Evolutionary conservation across 2,797 vertebrate genomes (phyloP).

Genomic region (Gallinago nigripennis): DNA sequence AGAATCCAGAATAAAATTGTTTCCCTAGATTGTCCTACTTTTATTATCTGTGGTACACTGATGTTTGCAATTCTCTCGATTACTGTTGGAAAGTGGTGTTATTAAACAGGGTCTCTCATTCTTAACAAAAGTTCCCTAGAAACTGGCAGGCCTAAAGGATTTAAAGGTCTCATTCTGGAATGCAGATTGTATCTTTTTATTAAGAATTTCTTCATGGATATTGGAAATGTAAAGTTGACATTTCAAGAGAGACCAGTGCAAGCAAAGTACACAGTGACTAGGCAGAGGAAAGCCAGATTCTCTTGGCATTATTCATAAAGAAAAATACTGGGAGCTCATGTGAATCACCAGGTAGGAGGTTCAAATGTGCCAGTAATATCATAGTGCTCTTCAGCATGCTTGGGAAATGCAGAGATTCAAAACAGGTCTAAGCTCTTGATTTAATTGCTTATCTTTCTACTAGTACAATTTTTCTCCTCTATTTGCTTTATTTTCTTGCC

Average conservation of each 20-base stretch:
- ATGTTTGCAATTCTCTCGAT: not conserved
- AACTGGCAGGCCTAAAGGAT: slow-evolving; percentile 5
- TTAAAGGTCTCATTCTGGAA: slow-evolving; percentile 56
- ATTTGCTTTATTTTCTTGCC: slow-evolving; percentile 23
- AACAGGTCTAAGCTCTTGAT: slow-evolving; percentile 32
- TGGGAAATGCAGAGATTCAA: not conserved
- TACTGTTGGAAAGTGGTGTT: not conserved
- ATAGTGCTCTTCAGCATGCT: not conserved
- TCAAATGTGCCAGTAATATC: not conserved
- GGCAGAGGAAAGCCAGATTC: slow-evolving; percentile 18
- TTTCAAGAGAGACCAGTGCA: slow-evolving; percentile 25
- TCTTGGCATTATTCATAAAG: slow-evolving; percentile 31
- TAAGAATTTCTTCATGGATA: slow-evolving; percentile 54
- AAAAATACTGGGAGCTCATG: slow-evolving; percentile 17
- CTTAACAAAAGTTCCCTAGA: slow-evolving; percentile 1
- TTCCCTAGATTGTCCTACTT: not conserved
- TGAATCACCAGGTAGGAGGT: slow-evolving; percentile 42
- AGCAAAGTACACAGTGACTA: not conserved
- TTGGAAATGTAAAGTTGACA: slow-evolving; percentile 65
- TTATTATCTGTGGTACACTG: not conserved
- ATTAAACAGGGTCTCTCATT: slow-evolving; percentile 7
- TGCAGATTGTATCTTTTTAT: slow-evolving; percentile 59
- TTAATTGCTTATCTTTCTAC: slow-evolving; percentile 44
- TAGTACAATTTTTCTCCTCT: slow-evolving; percentile 4
- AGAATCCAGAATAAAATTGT: not conserved